Evolutionary conservation across 2,888 invertebrate genomes (phyloP).

Genomic region (Sminthurides aquaticus): DNA sequence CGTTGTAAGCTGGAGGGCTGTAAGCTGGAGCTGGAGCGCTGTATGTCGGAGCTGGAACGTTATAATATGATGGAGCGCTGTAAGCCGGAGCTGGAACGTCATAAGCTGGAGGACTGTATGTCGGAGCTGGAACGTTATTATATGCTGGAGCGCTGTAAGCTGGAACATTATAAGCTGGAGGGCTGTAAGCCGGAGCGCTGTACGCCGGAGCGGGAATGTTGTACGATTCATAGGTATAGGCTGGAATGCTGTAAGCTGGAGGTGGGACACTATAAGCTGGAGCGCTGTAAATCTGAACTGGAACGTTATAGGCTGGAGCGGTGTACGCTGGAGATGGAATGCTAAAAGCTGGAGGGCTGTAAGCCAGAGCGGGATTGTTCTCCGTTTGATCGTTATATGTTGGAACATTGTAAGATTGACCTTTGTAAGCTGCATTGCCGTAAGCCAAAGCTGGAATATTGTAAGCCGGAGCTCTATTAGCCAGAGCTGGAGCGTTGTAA

Average conservation of each 20-base stretch:
- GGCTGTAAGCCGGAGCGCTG: constrained; percentile 22
- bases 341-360: background rate
- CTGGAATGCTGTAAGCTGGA: too few relatives aligned
- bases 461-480: background rate
- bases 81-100: constrained; percentile 13
- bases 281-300: too few relatives aligned
- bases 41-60: background rate
- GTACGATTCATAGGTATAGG: background rate
- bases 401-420: constrained; percentile 10
- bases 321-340: background rate
- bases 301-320: too few relatives aligned
- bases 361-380: background rate
- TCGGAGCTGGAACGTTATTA: background rate
- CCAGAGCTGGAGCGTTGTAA: constrained; percentile 9
- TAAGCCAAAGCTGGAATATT: constrained; percentile 27
- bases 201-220: background rate
- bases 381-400: background rate
- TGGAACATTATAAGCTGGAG: constrained; percentile 10
- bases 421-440: constrained; percentile 7
- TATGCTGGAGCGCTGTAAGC: too few relatives aligned
- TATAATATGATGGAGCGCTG: background rate
- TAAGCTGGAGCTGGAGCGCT: background rate
- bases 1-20: background rate
- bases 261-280: too few relatives aligned
- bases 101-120: constrained; percentile 23